Evolutionary conservation across 2,888 invertebrate species (phyloP), one percentile per base, ranked within the genome.

Genomic region (Thumatha senex): DNA sequence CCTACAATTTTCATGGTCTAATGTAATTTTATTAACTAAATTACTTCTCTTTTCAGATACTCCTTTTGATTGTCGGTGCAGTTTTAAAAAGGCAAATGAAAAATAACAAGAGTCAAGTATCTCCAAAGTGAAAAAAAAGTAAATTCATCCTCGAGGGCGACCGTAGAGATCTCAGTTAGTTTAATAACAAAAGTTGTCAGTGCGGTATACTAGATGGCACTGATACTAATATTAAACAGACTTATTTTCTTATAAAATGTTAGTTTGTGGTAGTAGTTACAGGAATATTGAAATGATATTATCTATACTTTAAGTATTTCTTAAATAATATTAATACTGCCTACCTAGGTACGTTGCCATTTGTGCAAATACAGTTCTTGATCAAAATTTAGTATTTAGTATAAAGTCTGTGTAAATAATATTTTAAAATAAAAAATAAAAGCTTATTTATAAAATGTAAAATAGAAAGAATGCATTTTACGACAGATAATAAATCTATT

Each of bases 161-260:
- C 35, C 4, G 10, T 12, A 40, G 45, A 54, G 67, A 63, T 63
- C 61, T 67, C 65, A 61, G 46, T 12, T 48, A 62, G 47, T 38
- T 40, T 46, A 48, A 45, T 18, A 33, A 13, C 3, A 15, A 12
- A 46, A 51, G 47, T 46, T 63, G 38, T 34, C 30, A 35, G 31
- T 1, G 30, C 0, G 11, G 43, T 11, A 31, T 11, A 46, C 54
- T 55, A 67, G 67, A 62, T 64, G 67, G 57, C 65, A 40, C 12
- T 55, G 39, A 43, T 45, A 0, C 1, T 31, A 49, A 44, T 10
- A 24, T 24, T 24, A 24, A 24, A 24, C 5, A n/a, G n/a, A n/a
- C 5, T 24, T 24, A 4, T 24, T 24, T 24, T 24, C 5, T 24
- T 24, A 5, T 5, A 24, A 24, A 24, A 24, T 24, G 18, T 24